Evolutionary conservation across 92 coral and sea anemone genomes (phyloP).

Genomic region (Palythoa grandis): DNA sequence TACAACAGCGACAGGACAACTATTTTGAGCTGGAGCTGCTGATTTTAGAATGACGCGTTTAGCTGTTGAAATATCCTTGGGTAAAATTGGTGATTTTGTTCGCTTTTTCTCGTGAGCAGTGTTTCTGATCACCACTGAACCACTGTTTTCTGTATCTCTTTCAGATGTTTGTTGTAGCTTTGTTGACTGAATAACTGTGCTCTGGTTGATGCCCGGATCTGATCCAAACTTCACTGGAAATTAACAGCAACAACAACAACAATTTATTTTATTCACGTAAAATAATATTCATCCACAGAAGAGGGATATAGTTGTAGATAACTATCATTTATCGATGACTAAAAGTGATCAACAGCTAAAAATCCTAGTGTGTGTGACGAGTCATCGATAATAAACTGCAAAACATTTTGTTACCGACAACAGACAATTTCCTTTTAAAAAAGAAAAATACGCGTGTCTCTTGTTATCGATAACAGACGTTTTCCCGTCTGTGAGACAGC

Average conservation of each 20-base stretch:
- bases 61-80: slow-evolving; percentile 2
- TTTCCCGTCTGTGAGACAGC: no score
- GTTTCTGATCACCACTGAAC: neutral
- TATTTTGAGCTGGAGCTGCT: neutral
- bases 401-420: no score
- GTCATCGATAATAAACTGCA: no score
- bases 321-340: no score
- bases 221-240: neutral
- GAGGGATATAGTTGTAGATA: no score
- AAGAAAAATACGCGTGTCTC: no score
- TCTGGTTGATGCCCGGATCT: neutral
- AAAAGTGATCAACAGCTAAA: no score
- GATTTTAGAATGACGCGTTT: slow-evolving; percentile 15
- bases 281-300: no score
- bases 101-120: slow-evolving; percentile 9
- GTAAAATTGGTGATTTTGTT: neutral
- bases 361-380: no score
- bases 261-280: no score
- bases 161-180: neutral
- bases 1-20: slow-evolving; percentile 36
- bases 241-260: neutral
- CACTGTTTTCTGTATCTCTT: neutral
- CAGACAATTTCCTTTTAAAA: no score
- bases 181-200: neutral
- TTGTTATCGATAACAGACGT: no score